Base-by-base conservation (phyloP, 2,888 invertebrate species). In the Drosophila siamana region DNA sequence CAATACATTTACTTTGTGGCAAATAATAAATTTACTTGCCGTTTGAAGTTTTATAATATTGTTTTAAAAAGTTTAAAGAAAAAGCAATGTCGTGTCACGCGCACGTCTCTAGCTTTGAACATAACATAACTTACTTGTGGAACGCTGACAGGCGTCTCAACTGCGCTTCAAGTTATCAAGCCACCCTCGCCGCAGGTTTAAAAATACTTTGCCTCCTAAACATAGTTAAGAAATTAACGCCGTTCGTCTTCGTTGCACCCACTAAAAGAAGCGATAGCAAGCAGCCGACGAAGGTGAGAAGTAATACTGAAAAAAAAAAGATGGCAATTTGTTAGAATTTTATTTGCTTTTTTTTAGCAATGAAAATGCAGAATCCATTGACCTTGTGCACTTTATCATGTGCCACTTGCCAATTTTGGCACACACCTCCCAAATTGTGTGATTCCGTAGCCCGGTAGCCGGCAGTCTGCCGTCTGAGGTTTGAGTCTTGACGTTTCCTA, bases 171-270 rank as follows among this genome's bases (percentile, higher is more conserved):
- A 61, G 22, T 46, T 11, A n/a, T 30, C 5, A n/a, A 50, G 13
- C 48, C 30, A n/a, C 59, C 52, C 69, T 59, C 61, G 36, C 48
- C 24, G 2, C 28, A 43, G 41, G 40, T 33, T 15, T 22, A 43
- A 33, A 43, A 28, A 52, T 26, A 6, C 9, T 47, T 38, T 8
- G 26, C 22, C 46, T 44, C 24, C 52, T 54, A 40, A 52, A 74
- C 65, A 68, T 67, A 55, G 68, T 80, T 75, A 64, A 47, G 73
- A 83, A 88, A 84, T 88, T 84, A 86, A 40, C 81, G 63, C 88
- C 66, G 71, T 84, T 80, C 61, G 44, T 43, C 64, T 52, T 74
- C 60, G 69, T n/a, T 80, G 71, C 76, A 67, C 65, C 48, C 54
- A 11, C 9, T 28, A 50, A 50, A n/a, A 13, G 16, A 28, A 4